phyloP scores from a whole-genome alignment of 1,140 invertebrate genomes.

The Ceratina japonica region DNA sequence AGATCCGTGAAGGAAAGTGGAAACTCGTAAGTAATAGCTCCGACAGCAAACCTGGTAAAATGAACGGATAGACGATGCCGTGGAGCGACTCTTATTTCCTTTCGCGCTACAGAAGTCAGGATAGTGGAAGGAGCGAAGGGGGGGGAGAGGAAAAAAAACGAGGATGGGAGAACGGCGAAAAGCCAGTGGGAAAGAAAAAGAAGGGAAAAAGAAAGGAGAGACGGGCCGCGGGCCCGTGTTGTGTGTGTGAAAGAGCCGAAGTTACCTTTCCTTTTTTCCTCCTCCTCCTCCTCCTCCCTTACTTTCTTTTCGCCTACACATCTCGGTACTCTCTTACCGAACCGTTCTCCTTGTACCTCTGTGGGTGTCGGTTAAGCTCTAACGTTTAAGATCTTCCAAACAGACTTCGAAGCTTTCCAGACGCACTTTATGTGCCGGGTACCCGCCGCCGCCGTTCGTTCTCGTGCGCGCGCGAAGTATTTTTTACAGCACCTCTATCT shows the following conservation, averaged over 20 bases:
- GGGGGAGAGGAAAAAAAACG: neutral
- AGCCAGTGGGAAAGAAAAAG: neutral
- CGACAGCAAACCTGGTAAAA: slow-evolving; percentile 58
- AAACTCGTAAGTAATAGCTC: slow-evolving; percentile 61
- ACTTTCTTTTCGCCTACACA: slow-evolving; percentile 21
- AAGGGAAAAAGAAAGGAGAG: slow-evolving; percentile 32
- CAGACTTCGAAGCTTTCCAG: slow-evolving; percentile 38
- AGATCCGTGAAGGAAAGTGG: slow-evolving; percentile 29
- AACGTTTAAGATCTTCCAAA: slow-evolving; percentile 44
- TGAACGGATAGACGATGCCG: slow-evolving; percentile 61
- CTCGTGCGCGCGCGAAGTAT: neutral
- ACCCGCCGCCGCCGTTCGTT: too few relatives aligned
- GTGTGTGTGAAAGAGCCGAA: slow-evolving; percentile 28
- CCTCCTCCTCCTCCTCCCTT: too few relatives aligned
- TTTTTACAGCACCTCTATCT: neutral
- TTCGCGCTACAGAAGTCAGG: slow-evolving; percentile 44
- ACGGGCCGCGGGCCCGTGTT: neutral
- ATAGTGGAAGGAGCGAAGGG: slow-evolving; percentile 20
- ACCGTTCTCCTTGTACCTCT: slow-evolving; percentile 19
- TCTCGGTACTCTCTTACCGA: slow-evolving; percentile 36
- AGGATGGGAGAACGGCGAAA: slow-evolving; percentile 2
- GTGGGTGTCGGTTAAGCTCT: slow-evolving; percentile 41
- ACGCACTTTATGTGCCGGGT: slow-evolving; percentile 20
- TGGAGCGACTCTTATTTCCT: slow-evolving; percentile 57
- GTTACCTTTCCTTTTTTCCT: slow-evolving; percentile 33